Conservation (phyloP, 2,113 vertebrate genomes). For the Mirounga angustirostris region DNA sequence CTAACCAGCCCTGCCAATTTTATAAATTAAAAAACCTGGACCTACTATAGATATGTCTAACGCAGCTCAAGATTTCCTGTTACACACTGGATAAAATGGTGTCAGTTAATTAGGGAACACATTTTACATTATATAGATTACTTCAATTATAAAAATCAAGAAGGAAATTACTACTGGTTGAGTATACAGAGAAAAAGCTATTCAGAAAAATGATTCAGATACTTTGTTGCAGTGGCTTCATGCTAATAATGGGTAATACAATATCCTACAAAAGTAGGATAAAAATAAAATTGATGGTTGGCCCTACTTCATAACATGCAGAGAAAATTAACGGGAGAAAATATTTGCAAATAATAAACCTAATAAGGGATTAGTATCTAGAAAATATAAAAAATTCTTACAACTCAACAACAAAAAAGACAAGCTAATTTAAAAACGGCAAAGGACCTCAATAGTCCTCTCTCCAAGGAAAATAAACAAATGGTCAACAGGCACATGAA, state of each 20-base stretch:
- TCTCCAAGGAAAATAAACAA: constrained; percentile 5
- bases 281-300: background rate
- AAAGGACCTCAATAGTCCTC: background rate
- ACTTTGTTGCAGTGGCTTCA: background rate
- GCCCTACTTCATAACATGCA: background rate
- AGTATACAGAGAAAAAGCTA: background rate
- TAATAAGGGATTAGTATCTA: background rate
- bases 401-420: constrained; percentile 31
- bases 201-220: background rate
- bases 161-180: constrained; percentile 1
- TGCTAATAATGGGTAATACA: background rate
- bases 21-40: constrained; percentile 14
- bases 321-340: constrained; percentile 45
- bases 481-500: background rate
- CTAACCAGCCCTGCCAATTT: background rate
- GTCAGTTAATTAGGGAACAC: background rate
- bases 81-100: background rate
- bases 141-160: constrained; percentile 45
- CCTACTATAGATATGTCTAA: background rate
- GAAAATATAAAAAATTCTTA: constrained; percentile 44
- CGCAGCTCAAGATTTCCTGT: background rate
- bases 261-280: background rate
- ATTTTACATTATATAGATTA: constrained; percentile 2
- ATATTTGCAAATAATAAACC: constrained; percentile 9
- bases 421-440: background rate